These are phyloP conservation scores for Nansenia antarctica DNA, from an alignment of 2,113 vertebrate genomes.

Conservation along the genomic window DNA sequence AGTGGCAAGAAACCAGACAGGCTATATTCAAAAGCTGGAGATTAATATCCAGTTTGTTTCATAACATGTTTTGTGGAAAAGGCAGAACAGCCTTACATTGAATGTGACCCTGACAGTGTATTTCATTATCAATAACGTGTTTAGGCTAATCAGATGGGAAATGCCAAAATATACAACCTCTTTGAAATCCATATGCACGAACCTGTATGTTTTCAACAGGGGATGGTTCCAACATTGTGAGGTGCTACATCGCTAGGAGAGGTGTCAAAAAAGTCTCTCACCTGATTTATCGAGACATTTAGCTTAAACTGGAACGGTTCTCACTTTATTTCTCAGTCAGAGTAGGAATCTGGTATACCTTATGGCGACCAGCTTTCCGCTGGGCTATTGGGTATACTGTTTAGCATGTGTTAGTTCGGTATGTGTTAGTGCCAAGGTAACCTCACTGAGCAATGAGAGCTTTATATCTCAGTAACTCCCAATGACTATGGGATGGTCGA, in stretches of 20 bases:
- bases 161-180: background rate
- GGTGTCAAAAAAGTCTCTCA: background rate
- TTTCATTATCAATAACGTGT: constrained; percentile 10
- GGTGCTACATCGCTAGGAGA: background rate
- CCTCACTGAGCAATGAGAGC: no score
- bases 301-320: background rate
- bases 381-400: no score
- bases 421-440: no score
- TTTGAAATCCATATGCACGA: constrained; percentile 12
- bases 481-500: no score
- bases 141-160: background rate
- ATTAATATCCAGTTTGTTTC: background rate
- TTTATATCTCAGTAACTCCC: no score
- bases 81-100: constrained; percentile 7
- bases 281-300: constrained; percentile 10
- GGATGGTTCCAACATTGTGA: background rate
- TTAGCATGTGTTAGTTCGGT: no score
- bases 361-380: background rate
- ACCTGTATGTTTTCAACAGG: background rate
- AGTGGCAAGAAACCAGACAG: constrained; percentile 30
- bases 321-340: constrained; percentile 29
- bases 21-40: constrained; percentile 30
- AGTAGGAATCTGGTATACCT: background rate
- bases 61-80: constrained; percentile 4
- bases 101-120: constrained; percentile 2